phyloP scores from a whole-genome alignment of 2,797 vertebrate species.

The Sebastes oblongus region DNA sequence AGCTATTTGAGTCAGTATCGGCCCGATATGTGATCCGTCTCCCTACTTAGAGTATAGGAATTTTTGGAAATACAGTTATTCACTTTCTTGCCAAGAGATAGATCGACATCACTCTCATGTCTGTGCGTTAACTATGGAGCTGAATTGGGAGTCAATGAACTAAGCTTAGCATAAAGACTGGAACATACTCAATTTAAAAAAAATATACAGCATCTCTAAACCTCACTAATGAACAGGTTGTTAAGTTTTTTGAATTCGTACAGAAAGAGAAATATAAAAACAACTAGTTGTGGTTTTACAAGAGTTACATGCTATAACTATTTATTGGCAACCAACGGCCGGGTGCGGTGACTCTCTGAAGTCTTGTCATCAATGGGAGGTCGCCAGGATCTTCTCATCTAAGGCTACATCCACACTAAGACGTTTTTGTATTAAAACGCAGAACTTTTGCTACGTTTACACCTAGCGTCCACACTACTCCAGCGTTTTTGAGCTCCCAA shows the following conservation, averaged over 20 bases:
- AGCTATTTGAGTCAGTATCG: too few species aligned
- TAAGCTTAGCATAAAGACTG: neutral
- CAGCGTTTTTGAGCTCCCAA: accelerated
- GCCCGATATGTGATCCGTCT: neutral
- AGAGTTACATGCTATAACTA: neutral
- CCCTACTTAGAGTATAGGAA: neutral
- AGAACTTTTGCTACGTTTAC: too few species aligned
- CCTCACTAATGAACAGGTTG: neutral
- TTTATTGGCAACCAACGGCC: neutral
- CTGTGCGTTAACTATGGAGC: neutral
- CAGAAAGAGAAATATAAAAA: neutral
- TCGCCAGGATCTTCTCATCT: neutral
- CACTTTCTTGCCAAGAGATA: neutral
- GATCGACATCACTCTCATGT: neutral
- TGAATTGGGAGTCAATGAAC: neutral
- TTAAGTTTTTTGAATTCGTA: neutral
- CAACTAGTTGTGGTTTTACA: neutral
- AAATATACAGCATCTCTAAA: neutral
- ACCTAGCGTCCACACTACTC: too few species aligned
- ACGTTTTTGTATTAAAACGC: too few species aligned
- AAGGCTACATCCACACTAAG: too few species aligned
- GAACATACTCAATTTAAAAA: neutral
- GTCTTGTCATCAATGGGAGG: neutral
- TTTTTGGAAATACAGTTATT: neutral
- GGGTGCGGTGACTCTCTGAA: neutral